These are phyloP conservation scores for Microcebus murinus DNA, from an alignment of 2,113 vertebrate genomes.

Conservation along the genomic window DNA sequence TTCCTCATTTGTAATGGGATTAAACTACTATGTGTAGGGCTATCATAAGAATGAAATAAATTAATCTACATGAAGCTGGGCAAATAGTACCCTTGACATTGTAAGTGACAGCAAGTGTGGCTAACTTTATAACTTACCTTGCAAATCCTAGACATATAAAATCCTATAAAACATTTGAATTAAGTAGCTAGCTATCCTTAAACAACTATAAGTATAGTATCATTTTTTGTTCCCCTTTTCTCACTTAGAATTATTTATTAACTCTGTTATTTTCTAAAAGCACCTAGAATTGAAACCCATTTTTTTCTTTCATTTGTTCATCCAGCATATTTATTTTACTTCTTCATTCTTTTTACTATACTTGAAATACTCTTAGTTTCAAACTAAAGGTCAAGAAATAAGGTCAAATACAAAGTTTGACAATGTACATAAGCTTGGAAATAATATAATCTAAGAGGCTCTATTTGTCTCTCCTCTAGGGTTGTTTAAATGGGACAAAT, in stretches of 20 bases:
- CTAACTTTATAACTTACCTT: not conserved
- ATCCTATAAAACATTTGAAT: not conserved
- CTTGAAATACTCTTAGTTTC: not conserved
- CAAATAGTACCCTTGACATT: not conserved
- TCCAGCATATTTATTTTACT: not conserved
- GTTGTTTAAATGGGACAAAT: not conserved
- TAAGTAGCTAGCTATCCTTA: not conserved
- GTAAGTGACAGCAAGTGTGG: not conserved
- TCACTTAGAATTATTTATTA: not conserved
- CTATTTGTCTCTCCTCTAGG: not conserved
- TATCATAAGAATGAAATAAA: not conserved
- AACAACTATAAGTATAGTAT: not conserved
- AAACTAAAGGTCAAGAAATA: not conserved
- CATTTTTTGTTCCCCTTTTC: not conserved
- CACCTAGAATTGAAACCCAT: not conserved
- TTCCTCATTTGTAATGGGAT: not conserved
- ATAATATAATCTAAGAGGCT: not conserved
- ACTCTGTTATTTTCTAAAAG: not conserved
- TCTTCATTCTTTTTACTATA: not conserved
- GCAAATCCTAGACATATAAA: not conserved
- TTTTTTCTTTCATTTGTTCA: not conserved
- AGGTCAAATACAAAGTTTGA: not conserved
- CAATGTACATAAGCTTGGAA: not conserved
- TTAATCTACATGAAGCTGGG: not conserved
- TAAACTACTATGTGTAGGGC: not conserved